phyloP scores from a whole-genome alignment of 1,140 invertebrate species.

The Myzus persicae region DNA sequence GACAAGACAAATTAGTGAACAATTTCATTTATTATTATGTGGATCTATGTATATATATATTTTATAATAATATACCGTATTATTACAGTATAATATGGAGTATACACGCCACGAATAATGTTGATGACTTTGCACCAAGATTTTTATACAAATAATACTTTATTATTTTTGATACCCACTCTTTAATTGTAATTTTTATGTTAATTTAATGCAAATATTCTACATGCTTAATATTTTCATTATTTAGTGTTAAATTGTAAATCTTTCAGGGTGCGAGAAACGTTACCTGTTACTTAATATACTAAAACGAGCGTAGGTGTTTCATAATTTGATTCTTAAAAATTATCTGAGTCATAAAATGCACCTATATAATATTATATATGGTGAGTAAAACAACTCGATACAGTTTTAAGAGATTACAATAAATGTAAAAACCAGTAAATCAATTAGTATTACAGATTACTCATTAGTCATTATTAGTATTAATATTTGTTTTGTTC shows the following conservation, averaged over 20 bases:
- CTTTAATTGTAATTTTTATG: background rate
- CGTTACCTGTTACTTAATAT: background rate
- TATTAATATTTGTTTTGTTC: background rate
- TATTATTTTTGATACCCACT: background rate
- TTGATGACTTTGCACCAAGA: background rate
- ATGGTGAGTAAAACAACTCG: background rate
- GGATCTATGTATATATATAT: background rate
- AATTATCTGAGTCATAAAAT: background rate
- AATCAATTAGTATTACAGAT: background rate
- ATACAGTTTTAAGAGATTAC: background rate
- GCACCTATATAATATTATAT: background rate
- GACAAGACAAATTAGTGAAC: background rate
- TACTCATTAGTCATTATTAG: background rate
- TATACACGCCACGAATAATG: background rate
- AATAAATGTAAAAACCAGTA: background rate
- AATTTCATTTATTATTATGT: background rate
- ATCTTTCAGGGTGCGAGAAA: background rate
- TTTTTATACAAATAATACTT: background rate
- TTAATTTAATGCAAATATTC: background rate
- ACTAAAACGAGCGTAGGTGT: background rate
- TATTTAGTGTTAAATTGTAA: background rate
- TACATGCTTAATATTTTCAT: background rate
- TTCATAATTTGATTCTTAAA: background rate
- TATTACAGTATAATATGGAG: too few species aligned
- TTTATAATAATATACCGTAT: background rate